A percentile compares a stretch with the other conserved stretches of the same genome.
phyloP scores from a whole-genome alignment of 2,797 vertebrate genomes.

The Rhinoraja longicauda region DNA sequence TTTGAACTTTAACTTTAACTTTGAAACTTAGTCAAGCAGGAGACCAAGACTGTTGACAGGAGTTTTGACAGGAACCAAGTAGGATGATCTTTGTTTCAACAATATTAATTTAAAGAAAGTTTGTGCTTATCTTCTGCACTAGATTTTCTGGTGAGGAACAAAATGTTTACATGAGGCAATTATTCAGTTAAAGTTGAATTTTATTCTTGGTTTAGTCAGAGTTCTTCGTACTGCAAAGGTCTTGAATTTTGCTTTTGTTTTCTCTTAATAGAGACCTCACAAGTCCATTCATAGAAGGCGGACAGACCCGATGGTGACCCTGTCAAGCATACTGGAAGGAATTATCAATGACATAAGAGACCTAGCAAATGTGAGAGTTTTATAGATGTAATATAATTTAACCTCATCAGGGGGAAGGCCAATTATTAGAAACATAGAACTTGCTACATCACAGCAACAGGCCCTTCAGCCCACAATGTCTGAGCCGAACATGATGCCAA shows the following conservation, averaged over 20 bases:
- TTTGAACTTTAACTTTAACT: not conserved
- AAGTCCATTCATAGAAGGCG: slow-evolving; percentile 93
- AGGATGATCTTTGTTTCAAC: too few species aligned
- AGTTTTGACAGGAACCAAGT: not conserved
- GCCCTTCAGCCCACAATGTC: too few species aligned
- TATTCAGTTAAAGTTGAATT: not conserved
- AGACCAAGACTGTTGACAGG: too few species aligned
- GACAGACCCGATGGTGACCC: slow-evolving; percentile 94
- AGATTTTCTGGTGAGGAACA: not conserved
- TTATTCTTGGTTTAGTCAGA: not conserved
- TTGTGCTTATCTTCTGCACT: not conserved
- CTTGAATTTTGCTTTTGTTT: slow-evolving; percentile 20
- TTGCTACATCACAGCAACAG: too few species aligned
- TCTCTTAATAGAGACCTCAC: slow-evolving; percentile 75
- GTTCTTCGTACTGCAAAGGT: slow-evolving; percentile 39
- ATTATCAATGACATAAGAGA: slow-evolving; percentile 97
- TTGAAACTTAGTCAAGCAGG: not conserved
- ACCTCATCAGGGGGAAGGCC: not conserved
- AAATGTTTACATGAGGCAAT: not conserved
- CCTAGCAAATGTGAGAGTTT: slow-evolving; percentile 75
- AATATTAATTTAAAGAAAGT: not conserved
- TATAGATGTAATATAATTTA: not conserved
- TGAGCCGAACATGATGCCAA: too few species aligned
- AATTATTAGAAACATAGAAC: not conserved
- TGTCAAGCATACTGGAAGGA: slow-evolving; percentile 91